Conservation (phyloP, 2,797 vertebrate species). For the Ctenopoma multispine region DNA sequence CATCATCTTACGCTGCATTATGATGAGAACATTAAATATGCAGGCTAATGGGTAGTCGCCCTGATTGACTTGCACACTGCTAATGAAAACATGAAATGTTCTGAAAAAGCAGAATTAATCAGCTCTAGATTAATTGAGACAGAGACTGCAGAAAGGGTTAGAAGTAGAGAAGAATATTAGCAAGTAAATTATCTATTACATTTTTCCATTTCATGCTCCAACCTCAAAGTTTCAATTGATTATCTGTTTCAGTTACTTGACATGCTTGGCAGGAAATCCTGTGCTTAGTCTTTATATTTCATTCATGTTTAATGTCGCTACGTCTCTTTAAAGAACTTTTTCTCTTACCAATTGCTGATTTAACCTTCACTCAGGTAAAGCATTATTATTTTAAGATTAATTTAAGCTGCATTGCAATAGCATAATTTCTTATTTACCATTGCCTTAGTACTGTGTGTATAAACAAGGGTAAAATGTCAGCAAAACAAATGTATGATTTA, state of each 20-base stretch:
- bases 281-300: constrained; percentile 26
- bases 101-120: constrained; percentile 51
- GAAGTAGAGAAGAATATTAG: constrained; percentile 20
- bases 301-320: constrained; percentile 7
- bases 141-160: constrained; percentile 19
- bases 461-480: constrained; percentile 27
- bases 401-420: constrained; percentile 5
- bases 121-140: constrained; percentile 26
- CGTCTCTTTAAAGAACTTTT: constrained; percentile 26
- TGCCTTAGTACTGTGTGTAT: not conserved
- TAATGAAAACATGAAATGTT: constrained; percentile 61
- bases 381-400: constrained; percentile 21
- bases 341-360: constrained; percentile 17
- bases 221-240: constrained; percentile 16
- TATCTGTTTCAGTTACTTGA: constrained; percentile 30
- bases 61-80: constrained; percentile 38
- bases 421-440: constrained; percentile 14
- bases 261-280: constrained; percentile 2
- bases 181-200: constrained; percentile 37
- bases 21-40: constrained; percentile 34
- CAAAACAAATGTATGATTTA: constrained; percentile 7
- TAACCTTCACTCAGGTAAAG: constrained; percentile 32
- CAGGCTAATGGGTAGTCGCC: constrained; percentile 35
- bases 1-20: constrained; percentile 22
- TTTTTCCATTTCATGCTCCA: constrained; percentile 20